These are phyloP conservation scores for Eulithis testata DNA, from an alignment of 2,888 invertebrate species.

Conservation along the genomic window DNA sequence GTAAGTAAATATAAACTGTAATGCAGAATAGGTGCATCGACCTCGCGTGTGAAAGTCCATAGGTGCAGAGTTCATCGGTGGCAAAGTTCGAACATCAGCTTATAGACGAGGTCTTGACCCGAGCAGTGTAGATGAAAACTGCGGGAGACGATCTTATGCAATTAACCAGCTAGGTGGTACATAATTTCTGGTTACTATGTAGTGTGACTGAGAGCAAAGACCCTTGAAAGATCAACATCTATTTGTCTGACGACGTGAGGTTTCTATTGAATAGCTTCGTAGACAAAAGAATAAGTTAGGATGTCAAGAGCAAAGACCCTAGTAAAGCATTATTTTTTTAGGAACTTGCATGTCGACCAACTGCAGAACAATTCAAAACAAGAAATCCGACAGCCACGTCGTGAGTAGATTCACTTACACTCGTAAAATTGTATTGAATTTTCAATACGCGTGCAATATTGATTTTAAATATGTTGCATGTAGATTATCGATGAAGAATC, in stretches of 20 bases:
- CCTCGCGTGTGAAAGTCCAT: slow-evolving; percentile 34
- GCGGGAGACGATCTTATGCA: slow-evolving; percentile 30
- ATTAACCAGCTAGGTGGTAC: slow-evolving; percentile 24
- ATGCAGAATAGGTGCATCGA: slow-evolving; percentile 27
- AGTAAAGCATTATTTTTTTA: slow-evolving; percentile 36
- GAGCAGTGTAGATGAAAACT: slow-evolving; percentile 20
- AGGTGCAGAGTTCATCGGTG: slow-evolving; percentile 28
- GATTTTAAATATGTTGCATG: background rate
- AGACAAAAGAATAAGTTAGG: slow-evolving; percentile 40
- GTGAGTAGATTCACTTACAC: slow-evolving; percentile 1
- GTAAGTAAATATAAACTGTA: slow-evolving; percentile 19
- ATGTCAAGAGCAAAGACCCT: slow-evolving; percentile 41
- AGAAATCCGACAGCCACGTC: slow-evolving; percentile 1
- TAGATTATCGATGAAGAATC: background rate
- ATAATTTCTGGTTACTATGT: slow-evolving; percentile 30
- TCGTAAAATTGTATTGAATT: background rate
- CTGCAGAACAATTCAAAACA: slow-evolving; percentile 15
- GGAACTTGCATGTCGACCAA: slow-evolving; percentile 21
- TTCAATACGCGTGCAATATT: background rate
- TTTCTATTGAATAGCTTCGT: slow-evolving; percentile 34
- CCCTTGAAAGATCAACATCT: slow-evolving; percentile 37
- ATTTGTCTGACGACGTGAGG: slow-evolving; percentile 38
- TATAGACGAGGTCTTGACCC: slow-evolving; percentile 31
- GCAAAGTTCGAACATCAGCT: slow-evolving; percentile 36
- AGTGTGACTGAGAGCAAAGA: slow-evolving; percentile 37